Conservation (phyloP, 2,113 vertebrate genomes). For the Bubalus kerabau region DNA sequence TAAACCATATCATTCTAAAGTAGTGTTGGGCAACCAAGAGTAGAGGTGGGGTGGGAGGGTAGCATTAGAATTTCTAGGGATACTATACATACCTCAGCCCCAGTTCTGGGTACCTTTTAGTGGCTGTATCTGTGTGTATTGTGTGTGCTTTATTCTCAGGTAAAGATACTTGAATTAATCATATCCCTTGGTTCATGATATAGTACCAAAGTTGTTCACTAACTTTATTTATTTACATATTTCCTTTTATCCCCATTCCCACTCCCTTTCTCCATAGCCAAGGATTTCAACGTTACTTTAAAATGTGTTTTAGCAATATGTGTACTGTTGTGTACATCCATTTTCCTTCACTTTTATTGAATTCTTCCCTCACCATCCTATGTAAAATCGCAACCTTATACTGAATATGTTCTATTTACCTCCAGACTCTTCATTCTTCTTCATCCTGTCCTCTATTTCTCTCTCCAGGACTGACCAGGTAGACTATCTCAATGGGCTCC, state of each 20-base stretch:
- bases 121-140: background rate
- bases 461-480: background rate
- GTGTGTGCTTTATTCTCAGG: background rate
- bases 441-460: background rate
- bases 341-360: background rate
- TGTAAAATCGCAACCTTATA: background rate
- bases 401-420: background rate
- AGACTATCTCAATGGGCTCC: background rate
- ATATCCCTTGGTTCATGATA: background rate
- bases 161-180: background rate
- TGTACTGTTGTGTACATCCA: background rate
- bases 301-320: background rate
- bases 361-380: background rate
- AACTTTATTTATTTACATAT: background rate
- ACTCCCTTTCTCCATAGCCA: background rate
- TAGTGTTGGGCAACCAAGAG: background rate
- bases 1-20: slow-evolving; percentile 11
- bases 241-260: background rate
- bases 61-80: background rate
- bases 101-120: background rate
- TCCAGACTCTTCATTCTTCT: background rate
- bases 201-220: background rate
- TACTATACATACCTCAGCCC: background rate
- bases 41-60: background rate
- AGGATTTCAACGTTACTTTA: background rate